These are phyloP conservation scores for Nestor notabilis DNA, from an alignment of 2,113 vertebrate genomes.

Conservation along the genomic window DNA sequence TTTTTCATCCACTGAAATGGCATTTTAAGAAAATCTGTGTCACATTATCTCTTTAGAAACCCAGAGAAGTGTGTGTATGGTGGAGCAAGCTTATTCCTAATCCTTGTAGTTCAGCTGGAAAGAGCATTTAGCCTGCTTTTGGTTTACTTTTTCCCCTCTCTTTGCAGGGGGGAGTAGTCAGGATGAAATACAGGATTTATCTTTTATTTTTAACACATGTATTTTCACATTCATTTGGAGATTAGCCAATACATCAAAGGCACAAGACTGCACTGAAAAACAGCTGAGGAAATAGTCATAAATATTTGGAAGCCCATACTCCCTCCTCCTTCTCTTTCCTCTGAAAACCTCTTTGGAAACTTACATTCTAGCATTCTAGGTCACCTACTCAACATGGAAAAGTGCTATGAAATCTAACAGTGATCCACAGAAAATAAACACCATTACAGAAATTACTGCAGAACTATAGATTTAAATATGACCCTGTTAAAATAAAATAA, in stretches of 20 bases:
- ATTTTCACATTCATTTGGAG: background rate
- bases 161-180: background rate
- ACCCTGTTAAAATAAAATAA: background rate
- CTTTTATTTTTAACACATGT: background rate
- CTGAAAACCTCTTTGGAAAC: background rate
- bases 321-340: background rate
- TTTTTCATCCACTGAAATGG: background rate
- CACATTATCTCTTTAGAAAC: background rate
- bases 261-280: background rate
- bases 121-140: background rate
- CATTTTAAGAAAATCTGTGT: background rate
- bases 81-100: background rate
- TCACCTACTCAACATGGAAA: background rate
- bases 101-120: background rate
- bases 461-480: background rate
- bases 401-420: background rate
- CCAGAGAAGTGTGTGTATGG: background rate
- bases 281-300: background rate
- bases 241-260: background rate
- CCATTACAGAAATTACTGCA: background rate
- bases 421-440: background rate
- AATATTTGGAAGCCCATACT: background rate
- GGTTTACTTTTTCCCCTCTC: background rate
- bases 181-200: background rate
- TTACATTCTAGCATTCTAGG: background rate